A percentile compares a stretch with the other conserved stretches of the same genome.
Evolutionary conservation across 2,113 vertebrate species (phyloP).

Genomic region (Myxocyprinus asiaticus): DNA sequence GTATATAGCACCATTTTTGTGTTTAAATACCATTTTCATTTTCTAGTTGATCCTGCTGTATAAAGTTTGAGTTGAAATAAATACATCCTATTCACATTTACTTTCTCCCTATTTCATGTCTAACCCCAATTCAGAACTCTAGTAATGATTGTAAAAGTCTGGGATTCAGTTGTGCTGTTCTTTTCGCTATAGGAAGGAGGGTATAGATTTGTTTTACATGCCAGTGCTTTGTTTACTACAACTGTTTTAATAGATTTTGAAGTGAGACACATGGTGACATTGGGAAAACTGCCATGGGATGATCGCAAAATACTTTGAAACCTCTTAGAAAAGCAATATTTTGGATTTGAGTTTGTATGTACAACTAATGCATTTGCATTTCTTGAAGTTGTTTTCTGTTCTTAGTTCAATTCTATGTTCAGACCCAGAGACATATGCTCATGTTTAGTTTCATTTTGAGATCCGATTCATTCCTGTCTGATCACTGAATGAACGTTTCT

Average conservation of each 20-base stretch:
- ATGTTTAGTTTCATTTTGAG: neutral
- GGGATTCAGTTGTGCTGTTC: too few relatives aligned
- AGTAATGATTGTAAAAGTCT: neutral
- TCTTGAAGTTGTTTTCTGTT: too few relatives aligned
- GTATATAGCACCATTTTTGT: constrained; percentile 57
- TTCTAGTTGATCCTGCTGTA: constrained; percentile 63
- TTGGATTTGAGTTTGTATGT: neutral
- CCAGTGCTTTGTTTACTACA: neutral
- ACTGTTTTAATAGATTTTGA: neutral
- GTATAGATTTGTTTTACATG: too few relatives aligned
- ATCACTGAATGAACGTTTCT: neutral
- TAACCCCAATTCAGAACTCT: neutral
- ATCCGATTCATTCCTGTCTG: neutral
- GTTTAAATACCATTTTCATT: constrained; percentile 54
- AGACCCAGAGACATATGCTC: neutral
- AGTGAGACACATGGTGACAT: too few relatives aligned
- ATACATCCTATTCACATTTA: constrained; percentile 53
- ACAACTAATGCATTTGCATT: too few relatives aligned
- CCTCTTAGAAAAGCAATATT: constrained; percentile 36
- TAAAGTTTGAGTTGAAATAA: constrained; percentile 61
- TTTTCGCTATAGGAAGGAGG: too few relatives aligned
- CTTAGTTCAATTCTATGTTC: neutral
- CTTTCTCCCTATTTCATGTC: constrained; percentile 4
- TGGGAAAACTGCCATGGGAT: neutral
- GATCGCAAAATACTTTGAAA: neutral